Evolutionary conservation across 2,797 vertebrate genomes (phyloP).

Genomic region (Glossophaga mutica): DNA sequence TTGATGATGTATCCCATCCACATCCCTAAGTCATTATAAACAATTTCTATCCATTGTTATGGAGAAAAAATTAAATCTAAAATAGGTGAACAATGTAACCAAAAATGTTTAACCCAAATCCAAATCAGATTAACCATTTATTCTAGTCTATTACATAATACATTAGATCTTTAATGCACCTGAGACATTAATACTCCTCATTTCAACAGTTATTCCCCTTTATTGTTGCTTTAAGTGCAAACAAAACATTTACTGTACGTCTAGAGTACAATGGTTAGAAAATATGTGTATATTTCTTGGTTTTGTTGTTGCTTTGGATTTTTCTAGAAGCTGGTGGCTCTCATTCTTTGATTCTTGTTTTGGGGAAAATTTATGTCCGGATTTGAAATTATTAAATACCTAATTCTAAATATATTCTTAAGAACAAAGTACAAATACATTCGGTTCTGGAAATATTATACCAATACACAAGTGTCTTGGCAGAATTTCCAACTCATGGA

Average conservation of each 20-base stretch:
- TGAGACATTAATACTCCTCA: background rate
- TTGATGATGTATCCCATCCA: background rate
- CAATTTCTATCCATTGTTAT: background rate
- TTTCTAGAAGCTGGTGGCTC: background rate
- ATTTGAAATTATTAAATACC: background rate
- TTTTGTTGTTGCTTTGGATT: background rate
- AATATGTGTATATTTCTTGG: background rate
- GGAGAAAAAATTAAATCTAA: background rate
- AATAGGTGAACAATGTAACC: background rate
- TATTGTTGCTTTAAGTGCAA: background rate
- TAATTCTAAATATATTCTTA: background rate
- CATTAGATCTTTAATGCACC: background rate
- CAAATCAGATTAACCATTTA: background rate
- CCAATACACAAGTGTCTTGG: background rate
- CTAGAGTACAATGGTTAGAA: background rate
- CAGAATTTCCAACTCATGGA: background rate
- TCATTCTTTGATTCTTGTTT: background rate
- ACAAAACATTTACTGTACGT: background rate
- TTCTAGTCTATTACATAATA: background rate
- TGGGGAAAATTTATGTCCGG: background rate
- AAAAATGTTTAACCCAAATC: background rate
- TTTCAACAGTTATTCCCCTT: background rate
- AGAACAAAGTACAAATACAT: background rate
- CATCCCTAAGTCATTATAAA: background rate
- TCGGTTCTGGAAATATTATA: background rate